Evolutionary conservation across 1,140 invertebrate genomes (phyloP).

Genomic region (Drosophila nikananu): DNA sequence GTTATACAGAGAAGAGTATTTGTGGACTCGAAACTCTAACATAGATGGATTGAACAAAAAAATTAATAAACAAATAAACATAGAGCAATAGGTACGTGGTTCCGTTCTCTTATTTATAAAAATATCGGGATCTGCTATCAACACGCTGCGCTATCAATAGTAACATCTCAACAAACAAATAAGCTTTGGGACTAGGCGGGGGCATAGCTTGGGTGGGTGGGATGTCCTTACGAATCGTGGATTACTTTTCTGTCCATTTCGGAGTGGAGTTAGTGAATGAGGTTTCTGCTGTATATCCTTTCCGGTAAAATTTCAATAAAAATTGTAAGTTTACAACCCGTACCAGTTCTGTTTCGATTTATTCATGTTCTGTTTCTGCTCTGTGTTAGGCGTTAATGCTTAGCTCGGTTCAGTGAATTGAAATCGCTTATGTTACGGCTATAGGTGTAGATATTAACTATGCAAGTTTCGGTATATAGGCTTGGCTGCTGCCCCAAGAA

Average conservation of each 20-base stretch:
- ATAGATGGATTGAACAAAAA: slow-evolving; percentile 23
- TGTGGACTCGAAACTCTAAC: slow-evolving; percentile 43
- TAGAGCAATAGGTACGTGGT: slow-evolving; percentile 63
- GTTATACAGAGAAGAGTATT: slow-evolving; percentile 43
- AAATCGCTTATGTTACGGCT: slow-evolving; percentile 55
- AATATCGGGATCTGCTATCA: slow-evolving; percentile 55
- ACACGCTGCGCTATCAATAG: slow-evolving; percentile 48
- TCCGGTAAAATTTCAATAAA: slow-evolving; percentile 42
- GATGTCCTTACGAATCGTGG: slow-evolving; percentile 25
- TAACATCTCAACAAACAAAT: slow-evolving; percentile 78
- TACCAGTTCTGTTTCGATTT: slow-evolving; percentile 42
- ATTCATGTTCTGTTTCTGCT: slow-evolving; percentile 13
- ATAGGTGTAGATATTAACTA: slow-evolving; percentile 52
- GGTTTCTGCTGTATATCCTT: slow-evolving; percentile 7
- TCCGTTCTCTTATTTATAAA: slow-evolving; percentile 44
- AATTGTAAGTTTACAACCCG: slow-evolving; percentile 60
- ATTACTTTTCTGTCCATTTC: slow-evolving; percentile 10
- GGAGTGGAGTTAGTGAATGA: background rate
- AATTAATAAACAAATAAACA: slow-evolving; percentile 40
- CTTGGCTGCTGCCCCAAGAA: slow-evolving; percentile 17
- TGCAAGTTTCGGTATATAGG: slow-evolving; percentile 56
- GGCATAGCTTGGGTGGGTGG: slow-evolving; percentile 42
- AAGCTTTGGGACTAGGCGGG: slow-evolving; percentile 31
- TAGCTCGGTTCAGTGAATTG: slow-evolving; percentile 61
- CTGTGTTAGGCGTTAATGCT: slow-evolving; percentile 20